These are phyloP conservation scores for Hypsibius dujardini DNA, from an alignment of 1,140 invertebrate genomes.

Conservation along the genomic window DNA sequence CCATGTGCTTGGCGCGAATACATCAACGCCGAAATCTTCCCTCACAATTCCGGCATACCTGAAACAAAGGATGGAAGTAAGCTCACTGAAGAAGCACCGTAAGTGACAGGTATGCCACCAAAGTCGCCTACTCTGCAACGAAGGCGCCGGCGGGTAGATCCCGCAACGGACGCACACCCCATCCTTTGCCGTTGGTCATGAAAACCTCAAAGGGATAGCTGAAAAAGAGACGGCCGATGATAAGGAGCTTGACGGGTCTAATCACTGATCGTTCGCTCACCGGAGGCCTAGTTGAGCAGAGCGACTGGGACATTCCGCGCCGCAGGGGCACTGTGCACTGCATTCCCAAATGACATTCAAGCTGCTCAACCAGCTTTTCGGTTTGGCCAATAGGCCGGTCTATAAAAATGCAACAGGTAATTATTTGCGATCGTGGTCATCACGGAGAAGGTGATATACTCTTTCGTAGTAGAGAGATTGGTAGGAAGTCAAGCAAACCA, in stretches of 20 bases:
- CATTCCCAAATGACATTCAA: not conserved
- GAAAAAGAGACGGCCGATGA: constrained; percentile 20
- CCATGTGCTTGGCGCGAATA: not conserved
- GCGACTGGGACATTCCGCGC: not conserved
- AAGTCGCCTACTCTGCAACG: constrained; percentile 46
- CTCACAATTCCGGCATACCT: not conserved
- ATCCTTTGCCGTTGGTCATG: constrained; percentile 52
- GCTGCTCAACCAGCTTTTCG: not conserved
- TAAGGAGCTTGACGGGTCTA: too few relatives aligned
- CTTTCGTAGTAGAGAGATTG: not conserved
- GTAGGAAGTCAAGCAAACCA: not conserved
- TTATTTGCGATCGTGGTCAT: too few relatives aligned
- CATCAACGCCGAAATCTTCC: not conserved
- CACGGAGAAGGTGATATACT: too few relatives aligned
- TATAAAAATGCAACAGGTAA: not conserved
- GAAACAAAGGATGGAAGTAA: not conserved
- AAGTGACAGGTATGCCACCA: not conserved
- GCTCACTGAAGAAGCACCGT: not conserved
- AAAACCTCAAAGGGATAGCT: constrained; percentile 54
- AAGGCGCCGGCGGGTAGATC: constrained; percentile 60
- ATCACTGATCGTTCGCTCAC: not conserved
- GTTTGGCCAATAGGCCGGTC: not conserved
- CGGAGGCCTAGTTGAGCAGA: not conserved
- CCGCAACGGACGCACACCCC: constrained; percentile 59
- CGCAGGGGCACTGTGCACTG: not conserved